Evolutionary conservation across 30 jellyfish, hydroid and myxozoan genomes (phyloP).

Genomic region (Haliclystus octoradiatus): DNA sequence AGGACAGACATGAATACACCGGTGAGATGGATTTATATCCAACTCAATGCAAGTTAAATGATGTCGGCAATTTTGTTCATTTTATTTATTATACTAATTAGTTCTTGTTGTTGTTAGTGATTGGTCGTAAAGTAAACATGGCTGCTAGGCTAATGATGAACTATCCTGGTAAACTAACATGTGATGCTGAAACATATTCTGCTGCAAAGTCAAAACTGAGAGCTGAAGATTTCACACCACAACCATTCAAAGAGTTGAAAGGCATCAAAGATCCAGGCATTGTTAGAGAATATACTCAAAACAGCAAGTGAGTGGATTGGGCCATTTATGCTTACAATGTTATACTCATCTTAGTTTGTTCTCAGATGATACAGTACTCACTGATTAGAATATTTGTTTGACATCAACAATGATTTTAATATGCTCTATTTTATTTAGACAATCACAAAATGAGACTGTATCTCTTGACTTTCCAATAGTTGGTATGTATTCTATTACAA

Average conservation of each 20-base stretch:
- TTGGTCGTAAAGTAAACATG: conserved; percentile 91
- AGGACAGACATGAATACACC: conserved; percentile 81
- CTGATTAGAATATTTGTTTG: no score
- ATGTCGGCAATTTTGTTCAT: background rate
- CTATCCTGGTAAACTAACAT: conserved; percentile 65
- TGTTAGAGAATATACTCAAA: conserved; percentile 36
- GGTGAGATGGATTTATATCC: conserved; percentile 19
- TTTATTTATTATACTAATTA: background rate
- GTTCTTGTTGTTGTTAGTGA: conserved; percentile 20
- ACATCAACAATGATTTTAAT: no score
- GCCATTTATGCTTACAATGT: no score
- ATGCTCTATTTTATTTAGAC: background rate
- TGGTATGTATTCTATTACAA: no score
- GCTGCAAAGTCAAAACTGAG: conserved; percentile 49
- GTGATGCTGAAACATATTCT: conserved; percentile 80
- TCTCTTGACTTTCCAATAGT: background rate
- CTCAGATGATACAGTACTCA: no score
- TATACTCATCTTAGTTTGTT: no score
- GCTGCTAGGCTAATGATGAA: conserved; percentile 89
- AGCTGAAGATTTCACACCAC: conserved; percentile 33
- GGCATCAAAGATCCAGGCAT: conserved; percentile 71
- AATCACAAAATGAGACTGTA: background rate
- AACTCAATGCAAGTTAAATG: background rate
- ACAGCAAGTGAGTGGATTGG: background rate
- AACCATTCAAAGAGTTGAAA: conserved; percentile 48